Evolutionary conservation across 2,888 invertebrate genomes (phyloP).

Genomic region (Coremacera marginata): DNA sequence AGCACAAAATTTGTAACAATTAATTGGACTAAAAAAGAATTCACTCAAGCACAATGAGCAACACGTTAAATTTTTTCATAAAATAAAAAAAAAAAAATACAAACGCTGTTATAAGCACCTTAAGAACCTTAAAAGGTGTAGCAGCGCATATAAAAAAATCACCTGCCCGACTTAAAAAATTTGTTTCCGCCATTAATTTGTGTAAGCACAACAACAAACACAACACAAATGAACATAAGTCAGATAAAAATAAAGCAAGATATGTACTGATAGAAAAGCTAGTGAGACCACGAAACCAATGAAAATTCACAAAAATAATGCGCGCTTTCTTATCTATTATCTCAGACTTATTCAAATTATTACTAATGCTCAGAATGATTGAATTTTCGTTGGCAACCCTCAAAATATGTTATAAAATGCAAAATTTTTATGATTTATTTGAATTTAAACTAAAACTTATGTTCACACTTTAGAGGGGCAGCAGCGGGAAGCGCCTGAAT

Average conservation of each 20-base stretch:
- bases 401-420: constrained; percentile 58
- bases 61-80: neutral
- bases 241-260: neutral
- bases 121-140: neutral
- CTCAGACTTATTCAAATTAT: constrained; percentile 62
- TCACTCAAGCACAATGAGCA: neutral
- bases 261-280: neutral
- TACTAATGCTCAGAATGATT: neutral
- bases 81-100: neutral
- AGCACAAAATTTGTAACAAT: constrained; percentile 7
- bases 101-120: neutral
- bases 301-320: neutral
- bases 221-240: neutral
- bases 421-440: constrained; percentile 63
- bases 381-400: neutral
- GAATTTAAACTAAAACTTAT: constrained; percentile 62
- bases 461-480: constrained; percentile 56
- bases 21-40: neutral
- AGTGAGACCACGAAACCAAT: neutral
- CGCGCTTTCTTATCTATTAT: constrained; percentile 57
- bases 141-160: neutral
- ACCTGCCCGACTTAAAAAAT: neutral
- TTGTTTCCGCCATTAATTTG: constrained; percentile 4
- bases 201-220: constrained; percentile 18
- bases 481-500: neutral